A percentile compares a stretch with the other conserved stretches of the same genome.
Evolutionary conservation across 2,888 invertebrate genomes (phyloP).

Genomic region (Melanostoma scalare): DNA sequence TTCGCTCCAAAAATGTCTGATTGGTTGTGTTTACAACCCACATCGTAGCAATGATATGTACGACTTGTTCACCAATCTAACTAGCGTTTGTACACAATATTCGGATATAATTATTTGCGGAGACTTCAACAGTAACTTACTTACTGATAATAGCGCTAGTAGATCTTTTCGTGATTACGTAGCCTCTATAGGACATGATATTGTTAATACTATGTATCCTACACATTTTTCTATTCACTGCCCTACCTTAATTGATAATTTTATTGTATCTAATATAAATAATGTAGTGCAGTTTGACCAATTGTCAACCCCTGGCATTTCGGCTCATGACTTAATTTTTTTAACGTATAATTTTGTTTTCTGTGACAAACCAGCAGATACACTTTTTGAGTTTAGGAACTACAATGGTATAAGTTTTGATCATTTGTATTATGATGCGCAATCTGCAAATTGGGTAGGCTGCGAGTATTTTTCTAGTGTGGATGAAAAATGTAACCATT

Average conservation of each 20-base stretch:
- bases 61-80: not conserved
- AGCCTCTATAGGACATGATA: not conserved
- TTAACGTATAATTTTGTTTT: too few relatives aligned
- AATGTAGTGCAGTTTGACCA: constrained; percentile 1
- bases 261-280: not conserved
- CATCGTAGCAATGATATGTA: not conserved
- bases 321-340: too few relatives aligned
- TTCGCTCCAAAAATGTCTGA: too few relatives aligned
- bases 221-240: constrained; percentile 1
- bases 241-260: not conserved
- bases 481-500: constrained; percentile 2
- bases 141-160: not conserved
- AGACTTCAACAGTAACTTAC: too few relatives aligned
- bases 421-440: not conserved
- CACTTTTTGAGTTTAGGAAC: not conserved
- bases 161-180: not conserved
- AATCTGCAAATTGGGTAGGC: not conserved
- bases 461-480: not conserved
- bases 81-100: not conserved
- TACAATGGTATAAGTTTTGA: not conserved
- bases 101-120: not conserved
- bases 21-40: too few relatives aligned
- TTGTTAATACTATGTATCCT: not conserved
- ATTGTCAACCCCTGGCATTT: not conserved
- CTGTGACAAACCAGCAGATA: not conserved